Conservation (phyloP, 2,888 invertebrate species). For the Leptopilina drosophilae region DNA sequence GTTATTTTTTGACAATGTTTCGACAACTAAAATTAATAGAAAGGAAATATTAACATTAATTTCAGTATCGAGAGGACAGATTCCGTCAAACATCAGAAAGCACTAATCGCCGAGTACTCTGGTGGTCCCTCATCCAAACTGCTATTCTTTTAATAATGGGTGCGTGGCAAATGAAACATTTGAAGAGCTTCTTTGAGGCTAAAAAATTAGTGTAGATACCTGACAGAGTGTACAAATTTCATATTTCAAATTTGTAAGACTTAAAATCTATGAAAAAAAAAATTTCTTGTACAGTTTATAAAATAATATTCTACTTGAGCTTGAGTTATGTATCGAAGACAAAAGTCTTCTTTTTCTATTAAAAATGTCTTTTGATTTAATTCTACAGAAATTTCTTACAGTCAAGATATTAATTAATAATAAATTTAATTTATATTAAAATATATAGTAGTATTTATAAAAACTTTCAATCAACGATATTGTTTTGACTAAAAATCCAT, state of each 20-base stretch:
- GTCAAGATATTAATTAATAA: neutral
- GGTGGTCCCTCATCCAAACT: conserved; percentile 98
- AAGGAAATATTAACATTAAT: conserved; percentile 51
- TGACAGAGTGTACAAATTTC: conserved; percentile 4
- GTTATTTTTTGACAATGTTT: neutral
- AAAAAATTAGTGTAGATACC: conserved; percentile 92
- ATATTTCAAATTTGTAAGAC: neutral
- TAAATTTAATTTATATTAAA: neutral
- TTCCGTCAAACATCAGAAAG: conserved; percentile 99
- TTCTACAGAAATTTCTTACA: neutral
- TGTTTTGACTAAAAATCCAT: too few species aligned
- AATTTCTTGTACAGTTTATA: conserved; percentile 15
- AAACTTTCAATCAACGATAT: too few species aligned
- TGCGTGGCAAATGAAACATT: conserved; percentile 99
- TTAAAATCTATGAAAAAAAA: neutral
- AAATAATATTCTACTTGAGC: conserved; percentile 11
- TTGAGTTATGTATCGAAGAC: conserved; percentile 23
- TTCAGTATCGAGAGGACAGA: conserved; percentile 96
- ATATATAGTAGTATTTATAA: neutral
- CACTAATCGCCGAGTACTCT: conserved; percentile 95
- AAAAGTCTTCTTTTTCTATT: conserved; percentile 14
- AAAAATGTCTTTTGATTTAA: conserved; percentile 13
- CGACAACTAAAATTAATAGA: neutral
- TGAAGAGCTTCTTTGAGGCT: conserved; percentile 99
- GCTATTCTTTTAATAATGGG: conserved; percentile 94